phyloP scores from a whole-genome alignment of 64 coral and sea anemone genomes.

The Stichodactyla helianthus region DNA sequence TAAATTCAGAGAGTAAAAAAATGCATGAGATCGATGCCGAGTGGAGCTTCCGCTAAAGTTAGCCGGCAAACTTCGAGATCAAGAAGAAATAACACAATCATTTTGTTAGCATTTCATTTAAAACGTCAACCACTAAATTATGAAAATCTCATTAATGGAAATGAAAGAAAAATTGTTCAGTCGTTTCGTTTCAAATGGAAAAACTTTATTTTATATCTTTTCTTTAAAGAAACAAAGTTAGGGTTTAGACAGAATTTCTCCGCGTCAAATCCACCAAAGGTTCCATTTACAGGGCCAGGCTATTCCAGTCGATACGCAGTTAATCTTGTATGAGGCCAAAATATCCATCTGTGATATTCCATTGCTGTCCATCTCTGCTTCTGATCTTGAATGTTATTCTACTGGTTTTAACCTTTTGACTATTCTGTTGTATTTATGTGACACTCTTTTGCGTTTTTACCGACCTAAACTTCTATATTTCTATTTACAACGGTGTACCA shows the following conservation, averaged over 20 bases:
- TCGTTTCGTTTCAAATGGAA: not conserved
- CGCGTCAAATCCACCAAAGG: not conserved
- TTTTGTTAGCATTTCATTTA: not conserved
- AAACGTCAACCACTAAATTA: not conserved
- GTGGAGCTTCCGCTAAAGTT: constrained; percentile 13
- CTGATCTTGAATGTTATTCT: not conserved
- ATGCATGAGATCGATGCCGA: constrained; percentile 10
- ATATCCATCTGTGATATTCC: not conserved
- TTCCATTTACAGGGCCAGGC: not conserved
- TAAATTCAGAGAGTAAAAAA: not conserved
- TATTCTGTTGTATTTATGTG: not conserved
- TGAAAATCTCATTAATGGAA: not conserved
- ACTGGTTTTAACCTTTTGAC: not conserved
- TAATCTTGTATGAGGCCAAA: not conserved
- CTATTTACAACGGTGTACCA: too few species aligned
- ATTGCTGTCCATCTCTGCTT: not conserved
- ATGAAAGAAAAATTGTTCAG: not conserved
- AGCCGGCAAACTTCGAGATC: not conserved
- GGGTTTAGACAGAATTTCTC: not conserved
- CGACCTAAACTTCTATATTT: too few species aligned
- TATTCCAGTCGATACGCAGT: not conserved
- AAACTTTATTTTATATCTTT: not conserved
- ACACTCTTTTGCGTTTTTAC: not conserved
- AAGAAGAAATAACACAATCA: constrained; percentile 2
- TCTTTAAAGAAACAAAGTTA: too few species aligned